Conservation (phyloP, 2,797 vertebrate genomes). For the Malurus leucopterus region DNA sequence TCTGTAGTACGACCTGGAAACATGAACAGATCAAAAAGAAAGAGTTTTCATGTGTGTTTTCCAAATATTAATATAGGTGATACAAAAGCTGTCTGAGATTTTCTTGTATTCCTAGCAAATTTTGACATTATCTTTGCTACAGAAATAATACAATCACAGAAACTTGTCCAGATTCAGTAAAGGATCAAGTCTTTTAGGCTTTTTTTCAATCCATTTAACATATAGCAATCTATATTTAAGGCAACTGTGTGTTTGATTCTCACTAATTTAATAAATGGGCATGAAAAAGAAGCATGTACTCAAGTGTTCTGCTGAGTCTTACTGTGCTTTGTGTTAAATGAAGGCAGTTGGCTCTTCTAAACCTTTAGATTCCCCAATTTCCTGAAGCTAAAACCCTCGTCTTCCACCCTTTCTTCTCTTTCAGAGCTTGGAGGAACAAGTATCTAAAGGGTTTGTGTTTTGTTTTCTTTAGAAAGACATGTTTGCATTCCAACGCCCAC, state of each 20-base stretch:
- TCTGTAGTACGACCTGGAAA: background rate
- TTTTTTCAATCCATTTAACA: background rate
- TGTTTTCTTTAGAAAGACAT: constrained; percentile 16
- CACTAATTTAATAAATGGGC: background rate
- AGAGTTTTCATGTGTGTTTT: background rate
- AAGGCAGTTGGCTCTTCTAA: background rate
- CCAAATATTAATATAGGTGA: background rate
- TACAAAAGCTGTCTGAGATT: background rate
- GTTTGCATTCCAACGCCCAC: constrained; percentile 31
- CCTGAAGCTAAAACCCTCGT: constrained; percentile 4
- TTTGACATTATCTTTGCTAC: background rate
- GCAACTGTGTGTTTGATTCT: background rate
- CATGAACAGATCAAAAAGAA: background rate
- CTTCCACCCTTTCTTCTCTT: constrained; percentile 24
- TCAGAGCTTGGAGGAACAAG: constrained; percentile 13
- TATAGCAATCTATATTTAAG: background rate
- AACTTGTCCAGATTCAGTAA: background rate
- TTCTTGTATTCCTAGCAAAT: background rate
- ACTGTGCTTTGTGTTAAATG: background rate
- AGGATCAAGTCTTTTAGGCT: background rate
- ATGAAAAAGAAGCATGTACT: background rate
- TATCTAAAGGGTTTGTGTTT: constrained; percentile 15
- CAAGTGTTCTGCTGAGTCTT: background rate
- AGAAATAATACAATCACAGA: background rate
- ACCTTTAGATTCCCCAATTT: background rate